These are phyloP conservation scores for Acropora tenuis DNA, from an alignment of 64 coral and sea anemone species.

Conservation along the genomic window DNA sequence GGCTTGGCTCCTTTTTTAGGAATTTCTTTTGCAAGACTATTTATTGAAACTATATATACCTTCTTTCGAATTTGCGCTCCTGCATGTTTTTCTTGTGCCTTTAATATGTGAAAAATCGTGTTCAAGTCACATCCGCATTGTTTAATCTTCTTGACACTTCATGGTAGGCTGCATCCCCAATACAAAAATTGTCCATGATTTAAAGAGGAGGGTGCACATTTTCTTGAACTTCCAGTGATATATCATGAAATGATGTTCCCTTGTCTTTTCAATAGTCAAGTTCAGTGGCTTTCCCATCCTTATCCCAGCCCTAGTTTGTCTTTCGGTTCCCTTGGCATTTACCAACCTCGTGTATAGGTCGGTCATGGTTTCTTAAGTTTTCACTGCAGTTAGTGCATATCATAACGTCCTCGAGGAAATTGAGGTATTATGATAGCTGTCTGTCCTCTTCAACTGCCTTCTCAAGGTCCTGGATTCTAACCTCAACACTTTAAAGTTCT, in stretches of 20 bases:
- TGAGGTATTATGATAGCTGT: background rate
- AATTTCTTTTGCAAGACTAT: background rate
- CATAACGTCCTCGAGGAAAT: background rate
- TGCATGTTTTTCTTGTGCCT: conserved; percentile 41
- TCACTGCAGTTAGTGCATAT: background rate
- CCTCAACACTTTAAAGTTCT: background rate
- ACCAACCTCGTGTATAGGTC: background rate
- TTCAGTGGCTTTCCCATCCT: background rate
- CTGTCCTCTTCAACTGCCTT: background rate
- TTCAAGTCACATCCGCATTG: conserved; percentile 56
- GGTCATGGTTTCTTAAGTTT: background rate
- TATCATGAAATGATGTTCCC: conserved; percentile 2
- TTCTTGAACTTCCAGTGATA: conserved; percentile 13
- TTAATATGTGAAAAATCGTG: conserved; percentile 35
- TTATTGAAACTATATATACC: conserved; percentile 15
- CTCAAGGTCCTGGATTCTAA: background rate
- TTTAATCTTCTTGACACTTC: conserved; percentile 32
- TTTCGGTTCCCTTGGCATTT: conserved; percentile 32
- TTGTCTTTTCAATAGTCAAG: background rate
- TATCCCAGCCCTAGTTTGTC: conserved; percentile 35
- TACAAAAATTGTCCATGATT: conserved; percentile 61
- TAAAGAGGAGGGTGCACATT: background rate
- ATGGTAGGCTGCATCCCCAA: conserved; percentile 55
- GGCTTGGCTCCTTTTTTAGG: conserved; percentile 14
- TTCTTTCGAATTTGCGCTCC: conserved; percentile 56